Conservation (phyloP, 2,113 vertebrate species). For the Sander vitreus region DNA sequence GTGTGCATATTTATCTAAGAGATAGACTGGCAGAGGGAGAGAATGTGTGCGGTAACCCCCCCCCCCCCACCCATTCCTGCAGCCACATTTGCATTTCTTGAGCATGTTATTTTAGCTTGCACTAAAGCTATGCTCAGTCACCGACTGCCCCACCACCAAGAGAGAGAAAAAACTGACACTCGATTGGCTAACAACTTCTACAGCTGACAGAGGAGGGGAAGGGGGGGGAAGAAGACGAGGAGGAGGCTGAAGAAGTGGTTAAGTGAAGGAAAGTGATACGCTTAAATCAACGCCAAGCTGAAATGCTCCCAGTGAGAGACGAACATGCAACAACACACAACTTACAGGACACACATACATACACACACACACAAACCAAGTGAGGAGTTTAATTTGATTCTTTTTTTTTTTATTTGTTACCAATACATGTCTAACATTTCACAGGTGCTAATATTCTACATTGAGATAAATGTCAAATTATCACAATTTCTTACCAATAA, state of each 20-base stretch:
- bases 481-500: constrained; percentile 6
- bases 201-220: constrained; percentile 57
- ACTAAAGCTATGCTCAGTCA: constrained; percentile 61
- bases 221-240: constrained; percentile 9
- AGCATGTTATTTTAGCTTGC: constrained; percentile 80
- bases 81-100: constrained; percentile 74
- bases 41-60: constrained; percentile 50
- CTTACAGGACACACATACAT: background rate
- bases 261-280: constrained; percentile 42
- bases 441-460: constrained; percentile 1
- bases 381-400: constrained; percentile 1
- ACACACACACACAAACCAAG: background rate
- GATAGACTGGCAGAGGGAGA: constrained; percentile 39
- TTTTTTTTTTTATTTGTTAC: constrained; percentile 45
- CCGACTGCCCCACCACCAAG: background rate
- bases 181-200: constrained; percentile 49
- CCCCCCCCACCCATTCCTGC: constrained; percentile 45
- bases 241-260: constrained; percentile 26
- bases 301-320: constrained; percentile 26
- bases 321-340: constrained; percentile 32
- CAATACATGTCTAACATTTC: constrained; percentile 1
- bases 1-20: constrained; percentile 63
- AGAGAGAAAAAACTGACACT: constrained; percentile 55
- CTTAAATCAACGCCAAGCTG: constrained; percentile 25
- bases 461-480: background rate